Conservation (phyloP, 2,113 vertebrate species). For the Microcebus murinus region DNA sequence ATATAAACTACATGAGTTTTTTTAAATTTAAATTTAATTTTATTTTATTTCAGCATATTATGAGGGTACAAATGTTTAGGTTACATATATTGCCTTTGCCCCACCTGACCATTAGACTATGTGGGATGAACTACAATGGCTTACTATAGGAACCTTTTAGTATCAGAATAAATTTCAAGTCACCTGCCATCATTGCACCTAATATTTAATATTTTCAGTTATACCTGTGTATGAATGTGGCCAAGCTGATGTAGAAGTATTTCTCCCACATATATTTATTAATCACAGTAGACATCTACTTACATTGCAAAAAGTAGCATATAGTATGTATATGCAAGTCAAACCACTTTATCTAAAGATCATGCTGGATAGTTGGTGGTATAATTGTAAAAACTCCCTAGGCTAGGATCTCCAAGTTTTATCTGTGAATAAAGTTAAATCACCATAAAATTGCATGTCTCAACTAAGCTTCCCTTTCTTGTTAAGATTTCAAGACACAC, state of each 20-base stretch:
- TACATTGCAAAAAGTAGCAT: neutral
- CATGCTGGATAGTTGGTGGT: neutral
- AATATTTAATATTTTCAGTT: neutral
- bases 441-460: neutral
- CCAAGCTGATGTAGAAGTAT: neutral
- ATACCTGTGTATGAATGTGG: neutral
- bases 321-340: neutral
- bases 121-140: neutral
- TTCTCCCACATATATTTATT: neutral
- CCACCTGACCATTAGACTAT: too few relatives aligned
- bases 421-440: neutral
- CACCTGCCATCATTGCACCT: neutral
- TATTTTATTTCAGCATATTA: too few relatives aligned
- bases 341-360: neutral
- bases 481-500: neutral
- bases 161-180: neutral
- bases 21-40: too few relatives aligned
- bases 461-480: neutral
- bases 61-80: too few relatives aligned
- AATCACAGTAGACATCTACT: neutral
- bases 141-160: neutral
- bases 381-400: neutral
- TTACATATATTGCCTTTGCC: too few relatives aligned
- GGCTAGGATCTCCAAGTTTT: neutral
- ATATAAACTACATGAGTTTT: too few relatives aligned